Base-by-base conservation (phyloP, 2,888 invertebrate genomes). In the Ecliptopera silaceata region DNA sequence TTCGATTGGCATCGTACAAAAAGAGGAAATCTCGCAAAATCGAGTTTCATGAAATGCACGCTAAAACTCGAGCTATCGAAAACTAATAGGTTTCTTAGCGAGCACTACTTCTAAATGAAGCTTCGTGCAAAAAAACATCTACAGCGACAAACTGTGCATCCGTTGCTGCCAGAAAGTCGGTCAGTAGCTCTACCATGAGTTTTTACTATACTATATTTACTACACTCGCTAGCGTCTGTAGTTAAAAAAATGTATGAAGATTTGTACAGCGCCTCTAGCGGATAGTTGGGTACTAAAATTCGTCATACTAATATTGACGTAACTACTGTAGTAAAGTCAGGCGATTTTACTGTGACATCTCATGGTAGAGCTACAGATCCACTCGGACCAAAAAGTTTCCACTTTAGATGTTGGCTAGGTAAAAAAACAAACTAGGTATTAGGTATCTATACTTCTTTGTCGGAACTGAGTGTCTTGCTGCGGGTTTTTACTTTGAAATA, bases 151-250 rank as follows among this genome's bases (percentile, higher is more conserved):
- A 75, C 74, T 70, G 75, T 75, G 71, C 75, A 79, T 68, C 70
- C 69, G 72, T 72, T 72, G 74, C 61, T 61, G 60, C 68, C 63
- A 66, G 70, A 76, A 80, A 79, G 74, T 80, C 79, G 77, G 79
- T 68, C 79, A 74, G n/a, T n/a, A n/a, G n/a, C n/a, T n/a, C n/a
- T n/a, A n/a, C n/a, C n/a, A n/a, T n/a, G n/a, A n/a, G n/a, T n/a
- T n/a, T n/a, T n/a, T n/a, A n/a, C n/a, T n/a, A n/a, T n/a, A n/a
- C n/a, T n/a, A n/a, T n/a, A n/a, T n/a, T n/a, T n/a, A n/a, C n/a
- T n/a, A n/a, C n/a, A n/a, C n/a, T n/a, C n/a, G n/a, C n/a, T n/a
- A n/a, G n/a, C n/a, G n/a, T n/a, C n/a, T n/a, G n/a, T n/a, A n/a
- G n/a, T n/a, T n/a, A n/a, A n/a, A n/a, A n/a, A n/a, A n/a, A n/a